Evolutionary conservation across 2,888 invertebrate genomes (phyloP).

Genomic region (Diarsia mendica): DNA sequence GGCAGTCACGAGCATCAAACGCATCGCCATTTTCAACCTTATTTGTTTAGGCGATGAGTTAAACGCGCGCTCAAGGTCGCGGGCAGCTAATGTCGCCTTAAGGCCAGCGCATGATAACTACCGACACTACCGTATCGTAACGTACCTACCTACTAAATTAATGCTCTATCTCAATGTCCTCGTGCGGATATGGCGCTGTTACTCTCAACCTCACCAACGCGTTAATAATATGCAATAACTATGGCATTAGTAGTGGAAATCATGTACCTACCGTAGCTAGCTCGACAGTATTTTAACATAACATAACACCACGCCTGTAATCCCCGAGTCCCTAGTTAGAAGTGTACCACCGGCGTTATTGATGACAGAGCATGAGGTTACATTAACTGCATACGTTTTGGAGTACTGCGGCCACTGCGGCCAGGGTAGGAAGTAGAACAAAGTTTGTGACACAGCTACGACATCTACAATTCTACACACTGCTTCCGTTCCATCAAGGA

Average conservation of each 20-base stretch:
- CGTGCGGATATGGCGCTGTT: too few species aligned
- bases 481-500: not conserved
- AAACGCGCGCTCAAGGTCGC: too few species aligned
- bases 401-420: not conserved
- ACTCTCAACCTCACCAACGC: not conserved
- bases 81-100: too few species aligned
- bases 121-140: not conserved
- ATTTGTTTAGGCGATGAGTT: too few species aligned
- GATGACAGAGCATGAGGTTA: not conserved
- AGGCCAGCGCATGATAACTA: not conserved
- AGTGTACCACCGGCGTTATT: not conserved
- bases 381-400: not conserved
- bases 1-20: too few species aligned
- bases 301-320: too few species aligned
- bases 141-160: slow-evolving; percentile 4
- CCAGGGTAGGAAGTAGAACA: not conserved
- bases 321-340: too few species aligned
- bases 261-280: too few species aligned
- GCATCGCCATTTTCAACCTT: too few species aligned
- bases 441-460: not conserved
- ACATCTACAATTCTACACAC: not conserved
- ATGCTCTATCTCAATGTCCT: slow-evolving; percentile 4
- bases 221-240: not conserved
- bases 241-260: too few species aligned
- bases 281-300: too few species aligned